phyloP scores from a whole-genome alignment of 2,113 vertebrate species.

The Callopanchax toddi region DNA sequence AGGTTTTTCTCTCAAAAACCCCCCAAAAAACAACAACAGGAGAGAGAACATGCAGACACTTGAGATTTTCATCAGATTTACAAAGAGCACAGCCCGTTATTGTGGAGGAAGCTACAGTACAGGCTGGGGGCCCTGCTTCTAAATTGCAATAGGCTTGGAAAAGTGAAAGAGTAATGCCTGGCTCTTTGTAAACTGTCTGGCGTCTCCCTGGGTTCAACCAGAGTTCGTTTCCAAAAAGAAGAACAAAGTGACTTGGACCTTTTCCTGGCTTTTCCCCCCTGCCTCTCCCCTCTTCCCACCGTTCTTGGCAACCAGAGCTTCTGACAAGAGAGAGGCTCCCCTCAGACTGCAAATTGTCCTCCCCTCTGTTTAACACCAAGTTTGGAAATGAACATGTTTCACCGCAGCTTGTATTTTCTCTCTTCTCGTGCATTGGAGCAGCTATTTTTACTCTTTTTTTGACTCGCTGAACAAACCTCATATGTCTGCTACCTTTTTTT shows the following conservation, averaged over 20 bases:
- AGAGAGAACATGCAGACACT: slow-evolving; percentile 54
- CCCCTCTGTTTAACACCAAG: slow-evolving; percentile 59
- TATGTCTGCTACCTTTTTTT: slow-evolving; percentile 17
- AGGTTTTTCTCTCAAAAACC: not conserved
- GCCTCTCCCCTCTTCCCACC: slow-evolving; percentile 77
- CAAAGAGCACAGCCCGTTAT: slow-evolving; percentile 43
- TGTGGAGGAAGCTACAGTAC: slow-evolving; percentile 51
- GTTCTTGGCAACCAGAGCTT: slow-evolving; percentile 73
- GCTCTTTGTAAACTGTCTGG: slow-evolving; percentile 81
- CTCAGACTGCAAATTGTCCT: slow-evolving; percentile 55
- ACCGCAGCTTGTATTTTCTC: slow-evolving; percentile 30
- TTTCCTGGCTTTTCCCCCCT: slow-evolving; percentile 89
- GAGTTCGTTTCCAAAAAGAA: slow-evolving; percentile 94
- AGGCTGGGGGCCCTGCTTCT: slow-evolving; percentile 60
- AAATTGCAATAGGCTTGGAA: slow-evolving; percentile 68
- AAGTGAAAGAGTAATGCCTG: slow-evolving; percentile 80
- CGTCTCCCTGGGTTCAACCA: slow-evolving; percentile 90
- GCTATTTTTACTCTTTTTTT: slow-evolving; percentile 21
- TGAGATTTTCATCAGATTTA: slow-evolving; percentile 57
- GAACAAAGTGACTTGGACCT: slow-evolving; percentile 97
- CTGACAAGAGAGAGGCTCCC: slow-evolving; percentile 57
- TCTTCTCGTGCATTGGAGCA: slow-evolving; percentile 4
- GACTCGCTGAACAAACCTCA: slow-evolving; percentile 8
- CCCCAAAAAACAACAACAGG: not conserved
- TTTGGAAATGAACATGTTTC: slow-evolving; percentile 65